Evolutionary conservation across 2,797 vertebrate genomes (phyloP).

Genomic region (Amazona finschi): DNA sequence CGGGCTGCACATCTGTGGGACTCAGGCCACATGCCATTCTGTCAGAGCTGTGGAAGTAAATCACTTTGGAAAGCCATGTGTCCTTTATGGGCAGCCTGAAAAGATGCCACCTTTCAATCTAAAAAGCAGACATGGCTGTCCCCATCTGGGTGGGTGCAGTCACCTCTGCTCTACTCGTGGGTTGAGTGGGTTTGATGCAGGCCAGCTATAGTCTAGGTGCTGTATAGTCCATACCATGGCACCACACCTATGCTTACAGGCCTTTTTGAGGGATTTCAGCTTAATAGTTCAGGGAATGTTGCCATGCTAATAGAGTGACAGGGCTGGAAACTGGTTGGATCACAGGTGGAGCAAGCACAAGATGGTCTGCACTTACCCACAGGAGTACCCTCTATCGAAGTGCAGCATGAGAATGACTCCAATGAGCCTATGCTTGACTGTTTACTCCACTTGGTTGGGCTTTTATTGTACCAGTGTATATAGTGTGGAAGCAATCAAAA

Average conservation of each 20-base stretch:
- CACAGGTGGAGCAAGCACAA: background rate
- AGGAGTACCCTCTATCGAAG: background rate
- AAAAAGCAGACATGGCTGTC: background rate
- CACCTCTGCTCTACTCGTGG: background rate
- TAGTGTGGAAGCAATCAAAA: background rate
- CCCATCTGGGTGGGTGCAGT: no score
- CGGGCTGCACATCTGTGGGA: background rate
- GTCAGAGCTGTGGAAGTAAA: background rate
- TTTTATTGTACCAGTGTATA: background rate
- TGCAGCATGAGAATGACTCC: background rate
- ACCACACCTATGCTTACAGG: background rate
- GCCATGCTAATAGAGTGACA: background rate
- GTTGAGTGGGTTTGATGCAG: background rate
- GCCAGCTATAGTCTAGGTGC: fast-evolving
- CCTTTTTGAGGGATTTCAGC: background rate
- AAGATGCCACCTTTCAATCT: background rate
- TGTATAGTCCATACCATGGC: fast-evolving
- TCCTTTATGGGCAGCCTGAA: background rate
- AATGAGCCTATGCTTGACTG: background rate
- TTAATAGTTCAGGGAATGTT: background rate
- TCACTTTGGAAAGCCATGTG: background rate
- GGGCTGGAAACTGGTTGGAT: background rate
- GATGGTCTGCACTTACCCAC: background rate
- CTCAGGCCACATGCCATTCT: fast-evolving
- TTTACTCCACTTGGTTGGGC: background rate